Base-by-base conservation (phyloP, 2,888 invertebrate genomes). In the Nomada ruficornis region DNA sequence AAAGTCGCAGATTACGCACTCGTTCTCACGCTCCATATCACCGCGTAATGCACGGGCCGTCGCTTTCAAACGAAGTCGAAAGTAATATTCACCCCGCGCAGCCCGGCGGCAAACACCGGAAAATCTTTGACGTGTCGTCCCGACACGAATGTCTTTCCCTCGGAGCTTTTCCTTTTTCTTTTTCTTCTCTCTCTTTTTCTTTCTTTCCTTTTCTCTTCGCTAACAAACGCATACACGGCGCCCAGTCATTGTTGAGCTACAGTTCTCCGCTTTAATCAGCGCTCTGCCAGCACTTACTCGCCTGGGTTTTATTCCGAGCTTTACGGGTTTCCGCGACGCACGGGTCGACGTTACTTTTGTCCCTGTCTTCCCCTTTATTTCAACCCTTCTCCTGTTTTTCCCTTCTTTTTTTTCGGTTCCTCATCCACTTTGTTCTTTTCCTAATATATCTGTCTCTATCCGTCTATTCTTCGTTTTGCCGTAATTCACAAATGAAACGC, bases 261-360 rank as follows among this genome's bases (percentile, higher is more conserved):
- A 54, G 50, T 65, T 50, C 65, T 68, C 15, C 50, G 72, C 69
- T 86, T 83, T 84, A 86, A 86, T 86, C 75, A 83, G 47, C 47
- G 47, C 47, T 15, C 47, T 71, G 72, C 54, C 64, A 47, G 52
- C 73, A 77, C 77, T 86, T 80, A 77, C 62, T 62, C 62, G 81
- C 52, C 75, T 75, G 44, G 71, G 70, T 80, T 82, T 81, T 82
- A 75, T 71, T 67, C 50, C 59, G 20, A 47, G 55, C 79, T 44
- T 5, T 13, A 36, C 67, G 55, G 55, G 36, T 59, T 73, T 47
- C 67, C 62, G 29, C 67, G 67, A 71, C 52, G 47, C 59, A 44
- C 77, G 23, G 55, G 65, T 80, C 81, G 80, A 42, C 64, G 55
- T 67, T 74, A 74, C 26, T 47, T 81, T 69, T 74, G 70, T 74